phyloP scores from a whole-genome alignment of 92 coral and sea anemone species.

The Phenganax subtilis region DNA sequence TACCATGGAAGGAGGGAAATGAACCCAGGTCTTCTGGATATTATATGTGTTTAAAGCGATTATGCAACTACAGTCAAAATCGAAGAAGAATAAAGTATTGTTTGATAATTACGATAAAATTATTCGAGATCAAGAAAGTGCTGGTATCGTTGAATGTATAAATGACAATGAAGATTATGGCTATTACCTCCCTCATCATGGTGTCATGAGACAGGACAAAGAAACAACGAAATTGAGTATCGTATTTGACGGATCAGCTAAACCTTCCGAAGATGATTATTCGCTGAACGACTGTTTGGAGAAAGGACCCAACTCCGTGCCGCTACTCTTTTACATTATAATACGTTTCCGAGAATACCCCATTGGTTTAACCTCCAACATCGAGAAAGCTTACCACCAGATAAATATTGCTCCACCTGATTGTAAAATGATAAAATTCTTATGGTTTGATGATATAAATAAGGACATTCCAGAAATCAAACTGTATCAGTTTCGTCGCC shows the following conservation, averaged over 20 bases:
- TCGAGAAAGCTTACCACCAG: slow-evolving; percentile 22
- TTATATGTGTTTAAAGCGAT: neutral
- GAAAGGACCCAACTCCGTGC: slow-evolving; percentile 7
- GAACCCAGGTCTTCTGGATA: neutral
- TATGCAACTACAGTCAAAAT: slow-evolving; percentile 1
- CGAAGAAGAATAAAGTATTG: slow-evolving; percentile 14
- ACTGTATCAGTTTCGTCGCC: slow-evolving; percentile 11
- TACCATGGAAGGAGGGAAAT: slow-evolving; percentile 15
- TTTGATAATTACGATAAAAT: neutral
- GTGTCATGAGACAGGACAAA: slow-evolving; percentile 11
- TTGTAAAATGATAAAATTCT: slow-evolving; percentile 9
- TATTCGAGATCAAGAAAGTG: neutral
- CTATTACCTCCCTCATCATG: neutral
- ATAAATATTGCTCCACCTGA: slow-evolving; percentile 9
- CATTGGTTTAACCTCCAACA: neutral
- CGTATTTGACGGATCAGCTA: slow-evolving; percentile 11
- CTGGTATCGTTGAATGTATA: neutral
- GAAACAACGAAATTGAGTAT: slow-evolving; percentile 3
- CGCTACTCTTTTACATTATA: neutral
- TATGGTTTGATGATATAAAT: slow-evolving; percentile 15
- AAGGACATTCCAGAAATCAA: neutral
- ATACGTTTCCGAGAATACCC: slow-evolving; percentile 14
- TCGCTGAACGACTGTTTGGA: slow-evolving; percentile 9
- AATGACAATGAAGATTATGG: neutral
- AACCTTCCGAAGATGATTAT: slow-evolving; percentile 1